Base-by-base conservation (phyloP, 1,140 invertebrate genomes). In the Drosophila parvula region DNA sequence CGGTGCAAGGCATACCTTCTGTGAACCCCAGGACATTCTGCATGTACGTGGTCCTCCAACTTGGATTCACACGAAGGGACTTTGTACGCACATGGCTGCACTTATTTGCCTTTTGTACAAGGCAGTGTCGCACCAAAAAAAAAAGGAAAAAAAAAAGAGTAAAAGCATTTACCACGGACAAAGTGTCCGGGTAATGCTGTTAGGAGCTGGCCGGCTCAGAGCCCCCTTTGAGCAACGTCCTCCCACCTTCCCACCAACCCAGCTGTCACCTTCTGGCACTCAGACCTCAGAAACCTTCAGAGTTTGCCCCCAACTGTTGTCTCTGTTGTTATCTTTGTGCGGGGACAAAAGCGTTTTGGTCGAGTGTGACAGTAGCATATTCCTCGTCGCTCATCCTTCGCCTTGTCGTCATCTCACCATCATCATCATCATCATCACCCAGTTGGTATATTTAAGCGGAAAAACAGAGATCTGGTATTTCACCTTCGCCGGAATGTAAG, bases 331-430 rank as follows among this genome's bases (percentile, higher is more conserved):
- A 55, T 78, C 78, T 71, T 58, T 78, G 70, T 67, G 69, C 56
- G 51, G 79, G 83, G 60, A 86, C 82, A 86, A 86, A 88, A 81
- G 82, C 79, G 70, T 77, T 84, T 69, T 65, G 63, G 59, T 76
- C 59, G 68, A 79, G 76, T 82, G 79, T 77, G 64, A 67, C 57
- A 82, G 83, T 70, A 69, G 76, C 76, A 79, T 82, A 79, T 79
- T 74, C 47, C 16, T 38, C 50, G 50, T 55, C 22, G 22, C 22
- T 22, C 22, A 22, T 22, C 38, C 38, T 40, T 5, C 38, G n/a
- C 18, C 51, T 45, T 12, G 22, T 64, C 16, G 12, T 63, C 59
- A n/a, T n/a, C n/a, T n/a, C n/a, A n/a, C n/a, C n/a, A n/a, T n/a
- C n/a, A 36, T 47, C 64, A 50, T 47, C 64, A 64, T 55, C 60